phyloP scores from a whole-genome alignment of 2,113 vertebrate species.

The Atractosteus spatula region DNA sequence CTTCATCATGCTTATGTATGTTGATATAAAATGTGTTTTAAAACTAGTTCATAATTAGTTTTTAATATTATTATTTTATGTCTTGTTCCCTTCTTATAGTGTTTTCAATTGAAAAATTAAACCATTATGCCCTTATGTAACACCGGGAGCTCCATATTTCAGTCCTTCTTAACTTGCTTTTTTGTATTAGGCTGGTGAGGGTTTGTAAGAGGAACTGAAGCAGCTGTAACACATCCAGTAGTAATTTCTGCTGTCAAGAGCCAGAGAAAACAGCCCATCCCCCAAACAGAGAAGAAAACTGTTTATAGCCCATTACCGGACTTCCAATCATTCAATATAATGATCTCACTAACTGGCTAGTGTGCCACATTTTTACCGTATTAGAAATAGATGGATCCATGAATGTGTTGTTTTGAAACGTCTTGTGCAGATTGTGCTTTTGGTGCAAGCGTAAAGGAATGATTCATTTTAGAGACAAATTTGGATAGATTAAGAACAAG shows the following conservation, averaged over 20 bases:
- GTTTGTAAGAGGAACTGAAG: not conserved
- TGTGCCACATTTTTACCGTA: not conserved
- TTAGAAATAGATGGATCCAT: not conserved
- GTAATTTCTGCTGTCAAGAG: slow-evolving; percentile 2
- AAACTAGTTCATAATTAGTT: too few species aligned
- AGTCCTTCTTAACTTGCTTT: too few species aligned
- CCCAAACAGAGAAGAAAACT: not conserved
- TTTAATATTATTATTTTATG: too few species aligned
- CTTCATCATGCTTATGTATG: too few species aligned
- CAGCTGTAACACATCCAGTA: slow-evolving; percentile 15
- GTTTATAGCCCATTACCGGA: not conserved
- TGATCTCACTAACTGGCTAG: not conserved
- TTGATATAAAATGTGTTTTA: too few species aligned
- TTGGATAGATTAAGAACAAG: not conserved
- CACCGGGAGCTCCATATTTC: too few species aligned
- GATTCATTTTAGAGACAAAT: not conserved
- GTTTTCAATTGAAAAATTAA: too few species aligned
- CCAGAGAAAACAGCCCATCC: slow-evolving; percentile 12
- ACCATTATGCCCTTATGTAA: too few species aligned
- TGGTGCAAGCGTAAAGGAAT: not conserved
- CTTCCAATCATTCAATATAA: not conserved
- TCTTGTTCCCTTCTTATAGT: too few species aligned
- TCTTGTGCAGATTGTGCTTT: not conserved
- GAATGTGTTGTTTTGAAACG: not conserved
- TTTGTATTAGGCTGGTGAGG: too few species aligned